Evolutionary conservation across 2,888 invertebrate genomes (phyloP).

Genomic region (Polyommatus iphigenia): DNA sequence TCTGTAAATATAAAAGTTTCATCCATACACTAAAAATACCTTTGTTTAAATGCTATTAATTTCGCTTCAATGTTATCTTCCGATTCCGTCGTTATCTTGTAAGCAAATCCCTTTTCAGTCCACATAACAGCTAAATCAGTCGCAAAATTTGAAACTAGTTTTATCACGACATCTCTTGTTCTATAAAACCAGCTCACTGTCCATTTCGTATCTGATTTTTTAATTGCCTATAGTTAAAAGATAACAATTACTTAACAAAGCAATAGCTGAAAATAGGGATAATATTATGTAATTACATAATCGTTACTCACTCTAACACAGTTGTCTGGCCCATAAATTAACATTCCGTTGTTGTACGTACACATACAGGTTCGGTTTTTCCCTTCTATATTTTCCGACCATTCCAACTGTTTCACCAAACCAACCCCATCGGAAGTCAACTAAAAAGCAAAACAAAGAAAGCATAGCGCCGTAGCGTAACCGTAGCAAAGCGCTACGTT

Average conservation of each 20-base stretch:
- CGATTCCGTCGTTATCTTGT: conserved; percentile 55
- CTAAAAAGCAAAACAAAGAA: conserved; percentile 46
- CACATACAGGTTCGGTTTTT: conserved; percentile 54
- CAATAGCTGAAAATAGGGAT: too few relatives aligned
- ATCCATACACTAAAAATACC: conserved; percentile 46
- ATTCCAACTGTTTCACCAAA: conserved; percentile 63
- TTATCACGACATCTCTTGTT: conserved; percentile 51
- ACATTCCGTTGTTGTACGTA: conserved; percentile 60
- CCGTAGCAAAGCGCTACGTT: not conserved
- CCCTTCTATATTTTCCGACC: conserved; percentile 56
- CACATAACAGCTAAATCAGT: conserved; percentile 60
- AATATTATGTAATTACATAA: too few relatives aligned
- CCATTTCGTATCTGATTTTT: conserved; percentile 63
- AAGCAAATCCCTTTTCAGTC: conserved; percentile 59
- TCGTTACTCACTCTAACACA: conserved; percentile 57
- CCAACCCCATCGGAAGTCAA: conserved; percentile 66
- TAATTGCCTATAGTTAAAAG: conserved; percentile 53
- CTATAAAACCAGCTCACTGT: conserved; percentile 54
- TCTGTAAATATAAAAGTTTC: too few relatives aligned
- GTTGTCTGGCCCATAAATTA: conserved; percentile 67
- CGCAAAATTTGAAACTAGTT: conserved; percentile 56
- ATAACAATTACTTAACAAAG: too few relatives aligned
- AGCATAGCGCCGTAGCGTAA: not conserved
- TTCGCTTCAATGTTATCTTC: conserved; percentile 59
- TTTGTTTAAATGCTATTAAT: conserved; percentile 60